A percentile compares a stretch with the other conserved stretches of the same genome.
These are phyloP conservation scores for Hydractinia echinata DNA, from an alignment of 30 jellyfish, hydroid and myxozoan genomes.

Conservation along the genomic window DNA sequence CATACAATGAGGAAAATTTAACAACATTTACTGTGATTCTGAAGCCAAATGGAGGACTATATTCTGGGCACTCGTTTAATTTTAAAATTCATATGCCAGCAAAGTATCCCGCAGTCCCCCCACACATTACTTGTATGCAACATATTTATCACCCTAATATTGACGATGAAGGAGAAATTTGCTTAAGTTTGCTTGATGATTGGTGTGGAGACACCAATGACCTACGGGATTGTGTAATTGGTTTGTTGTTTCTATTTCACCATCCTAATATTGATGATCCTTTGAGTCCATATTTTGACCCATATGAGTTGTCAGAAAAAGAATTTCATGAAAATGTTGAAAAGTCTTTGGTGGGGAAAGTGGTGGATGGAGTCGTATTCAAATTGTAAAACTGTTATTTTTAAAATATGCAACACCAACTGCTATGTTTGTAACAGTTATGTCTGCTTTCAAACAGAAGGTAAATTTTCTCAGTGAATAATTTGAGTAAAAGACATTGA, in stretches of 20 bases:
- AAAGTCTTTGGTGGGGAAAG: constrained; percentile 65
- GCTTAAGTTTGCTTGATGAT: constrained; percentile 81
- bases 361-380: background rate
- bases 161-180: constrained; percentile 86
- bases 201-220: constrained; percentile 62
- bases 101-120: constrained; percentile 69
- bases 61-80: constrained; percentile 59
- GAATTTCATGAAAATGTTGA: constrained; percentile 57
- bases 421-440: too few relatives aligned
- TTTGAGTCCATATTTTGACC: constrained; percentile 82
- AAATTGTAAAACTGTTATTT: too few relatives aligned
- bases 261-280: constrained; percentile 93
- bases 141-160: constrained; percentile 88
- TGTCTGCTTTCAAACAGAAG: too few relatives aligned
- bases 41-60: constrained; percentile 72
- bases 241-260: constrained; percentile 61
- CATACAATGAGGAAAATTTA: constrained; percentile 5
- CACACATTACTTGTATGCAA: constrained; percentile 51
- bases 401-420: too few relatives aligned
- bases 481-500: too few relatives aligned
- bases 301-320: constrained; percentile 62
- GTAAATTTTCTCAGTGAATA: too few relatives aligned
- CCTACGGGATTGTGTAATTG: constrained; percentile 62
- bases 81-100: constrained; percentile 49
- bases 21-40: constrained; percentile 30